Percentiles rank a stretch among this genome's conserved stretches.
phyloP scores from a whole-genome alignment of 2,888 invertebrate species.

The Trissolcus brochymenae region DNA sequence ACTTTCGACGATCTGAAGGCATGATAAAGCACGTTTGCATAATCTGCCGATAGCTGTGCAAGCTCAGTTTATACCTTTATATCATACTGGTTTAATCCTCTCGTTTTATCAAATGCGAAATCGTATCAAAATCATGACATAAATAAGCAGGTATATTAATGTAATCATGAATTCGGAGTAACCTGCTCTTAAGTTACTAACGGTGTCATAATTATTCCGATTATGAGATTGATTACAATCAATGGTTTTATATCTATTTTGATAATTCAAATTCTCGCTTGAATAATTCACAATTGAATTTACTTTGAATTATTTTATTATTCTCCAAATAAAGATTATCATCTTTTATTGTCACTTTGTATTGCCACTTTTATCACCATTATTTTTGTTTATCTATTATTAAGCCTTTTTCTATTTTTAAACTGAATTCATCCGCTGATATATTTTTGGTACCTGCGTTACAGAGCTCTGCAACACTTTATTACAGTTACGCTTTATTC shows the following conservation, averaged over 20 bases:
- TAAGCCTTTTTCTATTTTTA: no score
- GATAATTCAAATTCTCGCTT: background rate
- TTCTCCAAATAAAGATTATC: no score
- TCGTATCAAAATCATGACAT: conserved; percentile 28
- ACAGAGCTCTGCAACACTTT: background rate
- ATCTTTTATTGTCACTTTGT: no score
- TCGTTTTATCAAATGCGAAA: conserved; percentile 52
- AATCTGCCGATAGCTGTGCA: conserved; percentile 62
- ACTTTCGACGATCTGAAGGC: conserved; percentile 56
- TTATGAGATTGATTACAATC: background rate
- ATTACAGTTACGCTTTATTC: conserved; percentile 1
- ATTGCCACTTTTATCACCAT: no score
- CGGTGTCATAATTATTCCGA: background rate
- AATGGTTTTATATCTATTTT: background rate
- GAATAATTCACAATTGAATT: background rate
- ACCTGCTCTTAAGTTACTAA: conserved; percentile 4
- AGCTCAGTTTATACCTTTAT: conserved; percentile 53
- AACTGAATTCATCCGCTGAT: no score
- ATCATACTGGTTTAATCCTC: conserved; percentile 61
- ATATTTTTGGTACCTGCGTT: no score
- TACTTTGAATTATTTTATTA: no score
- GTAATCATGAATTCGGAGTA: conserved; percentile 12
- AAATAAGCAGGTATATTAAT: conserved; percentile 32
- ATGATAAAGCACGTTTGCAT: conserved; percentile 62
- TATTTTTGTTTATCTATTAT: no score